A percentile compares a stretch with the other conserved stretches of the same genome.
These are phyloP conservation scores for Bellardia pandia DNA, from an alignment of 2,888 invertebrate genomes.

Conservation along the genomic window DNA sequence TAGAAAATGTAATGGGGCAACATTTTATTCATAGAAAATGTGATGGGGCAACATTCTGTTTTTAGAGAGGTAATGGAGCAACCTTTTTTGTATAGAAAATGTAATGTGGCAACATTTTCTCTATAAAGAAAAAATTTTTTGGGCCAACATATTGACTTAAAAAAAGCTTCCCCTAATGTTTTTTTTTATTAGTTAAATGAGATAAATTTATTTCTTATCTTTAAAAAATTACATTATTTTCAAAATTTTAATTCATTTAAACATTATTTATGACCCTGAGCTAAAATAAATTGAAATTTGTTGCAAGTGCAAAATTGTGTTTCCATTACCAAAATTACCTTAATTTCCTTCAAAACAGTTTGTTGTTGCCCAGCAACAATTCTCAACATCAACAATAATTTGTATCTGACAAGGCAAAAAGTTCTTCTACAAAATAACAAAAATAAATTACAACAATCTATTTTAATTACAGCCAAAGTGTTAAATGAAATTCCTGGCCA, in stretches of 20 bases:
- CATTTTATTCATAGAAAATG: too few species aligned
- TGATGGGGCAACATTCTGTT: too few species aligned
- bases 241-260: background rate
- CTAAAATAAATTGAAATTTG: background rate
- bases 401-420: background rate
- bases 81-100: too few species aligned
- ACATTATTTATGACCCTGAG: background rate
- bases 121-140: too few species aligned
- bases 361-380: background rate
- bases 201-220: too few species aligned
- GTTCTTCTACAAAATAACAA: background rate
- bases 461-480: slow-evolving; percentile 12
- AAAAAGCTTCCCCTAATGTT: too few species aligned
- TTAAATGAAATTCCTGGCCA: background rate
- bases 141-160: too few species aligned
- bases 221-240: too few species aligned
- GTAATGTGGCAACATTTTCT: too few species aligned
- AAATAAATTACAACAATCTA: slow-evolving; percentile 7
- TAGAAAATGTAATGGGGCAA: too few species aligned
- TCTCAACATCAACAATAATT: background rate
- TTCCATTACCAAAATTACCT: slow-evolving; percentile 7
- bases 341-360: background rate
- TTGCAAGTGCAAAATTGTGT: background rate
- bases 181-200: too few species aligned
- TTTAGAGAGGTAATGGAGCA: too few species aligned